Base-by-base conservation (phyloP, 2,113 vertebrate genomes). In the Chloropsis cyanopogon region DNA sequence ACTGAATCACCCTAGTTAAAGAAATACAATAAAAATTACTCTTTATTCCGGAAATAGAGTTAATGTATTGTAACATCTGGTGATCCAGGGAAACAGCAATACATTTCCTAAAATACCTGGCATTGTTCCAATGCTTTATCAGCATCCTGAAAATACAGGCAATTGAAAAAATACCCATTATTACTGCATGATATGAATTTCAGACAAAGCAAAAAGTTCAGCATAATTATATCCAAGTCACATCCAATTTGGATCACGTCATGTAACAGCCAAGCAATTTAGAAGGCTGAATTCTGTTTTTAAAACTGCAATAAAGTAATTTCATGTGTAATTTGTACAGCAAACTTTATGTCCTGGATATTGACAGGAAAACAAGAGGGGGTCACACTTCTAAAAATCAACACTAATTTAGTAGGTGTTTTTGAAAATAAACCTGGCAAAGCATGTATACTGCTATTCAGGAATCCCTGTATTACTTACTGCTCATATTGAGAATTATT, bases 111-210 rank as follows among this genome's bases (percentile, higher is more conserved):
- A 86, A 88, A 93, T 81, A 70, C 25, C 79, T 83, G 81, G 82
- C 88, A 92, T 50, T 37, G 15, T 68, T 76, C 90, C 79, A 92
- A 35, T 50, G 84, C 82, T 88, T 79, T 92, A 90, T 91, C 88
- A 92, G 77, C 77, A 80, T 88, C 79, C 85, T 83, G 78, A 60
- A 89, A 82, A 92, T 14, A 77, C n/a, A 69, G 20, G 33, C 46
- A 77, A 80, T 52, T 90, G 71, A 66, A 95, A 88, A 92, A 88
- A 50, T 41, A 82, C 25, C n/a, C 37, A 42, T 65, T 72, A 75
- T 8, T 65, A 33, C 66, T 69, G 49, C 70, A 80, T 12, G 8
- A 77, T 71, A 78, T 7, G 22, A 59, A 83, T 83, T 94, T 86
- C 68, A 90, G 68, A 70, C 71, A 81, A 88, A 69, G 59, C 31